Base-by-base conservation (phyloP, 1,140 invertebrate species). In the Glomeris maerens region DNA sequence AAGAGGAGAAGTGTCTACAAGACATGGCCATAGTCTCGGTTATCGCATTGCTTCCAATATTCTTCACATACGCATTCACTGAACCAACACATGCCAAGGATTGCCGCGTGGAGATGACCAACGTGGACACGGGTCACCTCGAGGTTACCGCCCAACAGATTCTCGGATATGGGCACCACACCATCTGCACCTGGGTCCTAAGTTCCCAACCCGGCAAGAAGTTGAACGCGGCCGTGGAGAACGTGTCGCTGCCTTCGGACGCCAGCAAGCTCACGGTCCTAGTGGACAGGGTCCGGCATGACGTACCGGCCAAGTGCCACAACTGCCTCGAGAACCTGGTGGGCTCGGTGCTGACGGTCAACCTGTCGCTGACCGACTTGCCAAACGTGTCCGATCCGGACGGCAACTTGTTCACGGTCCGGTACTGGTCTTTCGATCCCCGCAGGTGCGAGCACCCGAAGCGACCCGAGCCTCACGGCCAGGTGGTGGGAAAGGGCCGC, bases 381-480 rank as follows among this genome's bases (percentile, higher is more conserved):
- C 49, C 3, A 46, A 2, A 48, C 54, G 14, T 40, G 3, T 50
- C 20, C 50, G 10, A 49, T 44, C 7, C 3, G 22, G 21, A 3
- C 27, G 4, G n/a, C 25, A 52, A 42, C 1, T 49, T 49, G 3
- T 57, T 57, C 25, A 51, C 48, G 21, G 42, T 57, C n/a, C 45
- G 54, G 13, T 56, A 49, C 47, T 53, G 51, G 46, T 29, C 48
- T n/a, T 56, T 57, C 26, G 52, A 57, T 39, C 55, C 52, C 20
- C n/a, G 45, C 21, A 27, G 38, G 0, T 57, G 56, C 36, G 49
- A 27, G 22, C 49, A 42, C 28, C 51, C 55, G 1, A 38, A 48
- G 22, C 5, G 10, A 5, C 27, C 27, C 21, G 52, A 40, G 14
- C 45, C 50, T 20, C 55, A 57, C 38, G 56, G 56, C 10, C 38